Evolutionary conservation across 2,113 vertebrate species (phyloP).

Genomic region (Sakesphorus luctuosus): DNA sequence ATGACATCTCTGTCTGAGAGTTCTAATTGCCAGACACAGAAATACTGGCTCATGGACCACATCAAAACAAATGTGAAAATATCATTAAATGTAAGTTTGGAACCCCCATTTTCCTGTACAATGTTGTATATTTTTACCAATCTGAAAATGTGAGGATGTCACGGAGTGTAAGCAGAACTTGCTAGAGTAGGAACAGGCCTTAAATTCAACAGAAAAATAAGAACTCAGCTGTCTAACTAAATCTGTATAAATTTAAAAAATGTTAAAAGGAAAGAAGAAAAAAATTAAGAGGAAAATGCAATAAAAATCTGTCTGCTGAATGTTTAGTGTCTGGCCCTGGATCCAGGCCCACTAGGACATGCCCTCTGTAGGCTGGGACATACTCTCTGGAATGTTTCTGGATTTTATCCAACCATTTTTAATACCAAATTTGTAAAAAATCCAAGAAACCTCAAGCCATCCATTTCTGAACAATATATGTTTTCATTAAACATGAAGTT

Average conservation of each 20-base stretch:
- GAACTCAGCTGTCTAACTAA: not conserved
- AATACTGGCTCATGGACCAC: not conserved
- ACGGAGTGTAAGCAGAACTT: not conserved
- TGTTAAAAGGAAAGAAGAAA: not conserved
- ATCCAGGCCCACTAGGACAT: not conserved
- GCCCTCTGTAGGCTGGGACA: not conserved
- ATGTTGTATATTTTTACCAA: not conserved
- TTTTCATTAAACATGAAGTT: not conserved
- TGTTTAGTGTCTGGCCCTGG: not conserved
- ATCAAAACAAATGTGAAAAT: not conserved
- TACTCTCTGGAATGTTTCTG: slow-evolving; percentile 7
- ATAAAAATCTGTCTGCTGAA: not conserved
- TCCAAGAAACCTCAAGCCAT: not conserved
- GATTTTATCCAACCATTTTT: not conserved
- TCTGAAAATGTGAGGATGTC: not conserved
- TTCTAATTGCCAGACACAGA: not conserved
- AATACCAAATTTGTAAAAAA: not conserved
- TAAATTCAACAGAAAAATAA: not conserved
- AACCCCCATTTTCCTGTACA: not conserved
- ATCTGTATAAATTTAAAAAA: not conserved
- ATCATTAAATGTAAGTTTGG: not conserved
- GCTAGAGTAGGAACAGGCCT: not conserved
- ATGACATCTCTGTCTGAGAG: not conserved
- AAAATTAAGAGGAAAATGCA: not conserved
- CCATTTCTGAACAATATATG: not conserved